A percentile compares a stretch with the other conserved stretches of the same genome.
Evolutionary conservation across 2,888 invertebrate genomes (phyloP).

Genomic region (Epinotia bilunana): DNA sequence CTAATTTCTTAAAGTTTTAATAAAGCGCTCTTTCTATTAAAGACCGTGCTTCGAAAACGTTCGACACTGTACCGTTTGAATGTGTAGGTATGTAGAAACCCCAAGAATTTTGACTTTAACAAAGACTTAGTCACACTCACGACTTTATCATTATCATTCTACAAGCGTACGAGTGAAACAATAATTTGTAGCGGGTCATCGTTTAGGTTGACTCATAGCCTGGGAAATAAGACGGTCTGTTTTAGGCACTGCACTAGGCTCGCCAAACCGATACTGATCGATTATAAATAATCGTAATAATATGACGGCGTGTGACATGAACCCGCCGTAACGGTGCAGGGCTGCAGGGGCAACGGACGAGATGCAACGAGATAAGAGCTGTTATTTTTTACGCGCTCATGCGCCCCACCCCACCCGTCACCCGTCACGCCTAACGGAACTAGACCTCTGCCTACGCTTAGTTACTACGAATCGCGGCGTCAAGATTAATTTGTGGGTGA

Average conservation of each 20-base stretch:
- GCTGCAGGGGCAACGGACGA: conserved; percentile 71
- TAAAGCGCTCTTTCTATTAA: conserved; percentile 3
- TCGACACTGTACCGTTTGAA: background rate
- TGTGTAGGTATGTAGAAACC: conserved; percentile 1
- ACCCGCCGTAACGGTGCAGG: conserved; percentile 68
- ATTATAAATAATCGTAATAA: conserved; percentile 39
- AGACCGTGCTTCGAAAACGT: conserved; percentile 10
- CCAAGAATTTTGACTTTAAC: background rate
- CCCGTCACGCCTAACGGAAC: no score
- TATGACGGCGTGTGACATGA: conserved; percentile 46
- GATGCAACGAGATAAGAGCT: conserved; percentile 43
- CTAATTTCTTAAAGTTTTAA: conserved; percentile 27
- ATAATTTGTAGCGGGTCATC: conserved; percentile 37
- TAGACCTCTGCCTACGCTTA: no score
- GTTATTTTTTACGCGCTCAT: no score
- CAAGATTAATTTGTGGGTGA: no score
- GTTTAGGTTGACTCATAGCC: conserved; percentile 35
- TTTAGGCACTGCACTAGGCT: conserved; percentile 17
- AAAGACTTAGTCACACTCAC: conserved; percentile 30
- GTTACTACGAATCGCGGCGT: no score
- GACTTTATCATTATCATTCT: conserved; percentile 33
- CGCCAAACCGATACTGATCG: conserved; percentile 35
- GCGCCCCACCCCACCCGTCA: no score
- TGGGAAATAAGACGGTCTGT: conserved; percentile 31
- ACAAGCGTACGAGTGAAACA: conserved; percentile 37